Percentiles rank a stretch among this genome's conserved stretches.
These are phyloP conservation scores for Drosophila sturtevanti DNA, from an alignment of 1,140 invertebrate species.

Conservation along the genomic window DNA sequence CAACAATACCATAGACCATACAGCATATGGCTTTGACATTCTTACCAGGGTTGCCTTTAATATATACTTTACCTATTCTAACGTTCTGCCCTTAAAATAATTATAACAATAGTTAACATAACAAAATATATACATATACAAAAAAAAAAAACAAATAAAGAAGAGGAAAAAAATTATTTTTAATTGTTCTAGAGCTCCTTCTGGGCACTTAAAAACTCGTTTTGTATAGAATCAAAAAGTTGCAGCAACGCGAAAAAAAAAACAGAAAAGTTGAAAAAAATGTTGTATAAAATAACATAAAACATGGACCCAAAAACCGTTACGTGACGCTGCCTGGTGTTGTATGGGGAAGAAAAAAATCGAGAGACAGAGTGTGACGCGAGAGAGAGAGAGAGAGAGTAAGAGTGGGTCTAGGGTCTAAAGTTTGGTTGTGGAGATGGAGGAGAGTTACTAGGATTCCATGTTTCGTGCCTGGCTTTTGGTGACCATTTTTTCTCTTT, in stretches of 20 bases:
- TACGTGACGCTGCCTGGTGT: conserved; percentile 20
- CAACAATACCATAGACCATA: conserved; percentile 14
- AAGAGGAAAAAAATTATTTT: conserved; percentile 3
- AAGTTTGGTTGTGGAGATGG: not conserved
- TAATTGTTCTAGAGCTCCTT: conserved; percentile 6
- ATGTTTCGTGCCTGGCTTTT: conserved; percentile 59
- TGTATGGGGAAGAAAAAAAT: not conserved
- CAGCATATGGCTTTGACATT: conserved; percentile 1
- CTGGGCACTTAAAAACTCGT: conserved; percentile 48
- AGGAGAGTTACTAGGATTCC: not conserved
- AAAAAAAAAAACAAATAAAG: not conserved
- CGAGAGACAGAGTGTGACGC: not conserved
- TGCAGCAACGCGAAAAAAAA: conserved; percentile 7
- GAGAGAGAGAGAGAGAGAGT: not conserved
- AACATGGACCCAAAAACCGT: conserved; percentile 64
- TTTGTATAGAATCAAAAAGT: conserved; percentile 38
- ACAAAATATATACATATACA: not conserved
- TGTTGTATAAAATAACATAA: conserved; percentile 43
- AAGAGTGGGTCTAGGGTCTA: not conserved
- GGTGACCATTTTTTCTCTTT: conserved; percentile 45
- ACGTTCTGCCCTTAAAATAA: not conserved
- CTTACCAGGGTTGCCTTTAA: not conserved
- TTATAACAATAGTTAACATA: conserved; percentile 7
- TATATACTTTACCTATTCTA: not conserved
- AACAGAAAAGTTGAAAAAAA: conserved; percentile 20